Base-by-base conservation (phyloP, 1,140 invertebrate species). In the Riptortus pedestris region DNA sequence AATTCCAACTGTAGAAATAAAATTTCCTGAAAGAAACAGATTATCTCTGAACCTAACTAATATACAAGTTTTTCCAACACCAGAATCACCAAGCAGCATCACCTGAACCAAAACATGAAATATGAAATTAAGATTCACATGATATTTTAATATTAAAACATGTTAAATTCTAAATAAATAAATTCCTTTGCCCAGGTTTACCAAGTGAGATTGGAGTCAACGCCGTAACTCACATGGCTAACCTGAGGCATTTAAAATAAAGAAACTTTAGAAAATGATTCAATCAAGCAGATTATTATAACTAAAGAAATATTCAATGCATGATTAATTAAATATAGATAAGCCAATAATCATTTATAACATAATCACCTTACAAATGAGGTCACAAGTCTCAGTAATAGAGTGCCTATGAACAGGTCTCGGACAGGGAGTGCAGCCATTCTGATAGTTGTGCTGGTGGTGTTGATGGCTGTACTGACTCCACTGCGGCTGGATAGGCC, bases 1-100 rank as follows among this genome's bases (percentile, higher is more conserved):
- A 75, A 96, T 92, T 74, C 92, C 92, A 71, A 96, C 90, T 20
- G 92, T 96, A 65, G 90, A 91, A 76, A 95, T 93, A 80, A 91
- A 94, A 78, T 90, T 91, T 72, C 91, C 91, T 68, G 85, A 85
- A 55, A 91, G 80, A 77, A 93, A 95, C 63, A 82, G 82, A 67
- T 88, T 88, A 73, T 92, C 88, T 71, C 88, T 83, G 78, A 91
- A 93, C 71, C 87, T 82, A 48, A 90, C 86, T 66, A 93, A 80
- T 45, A 93, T 80, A 73, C 89, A 92, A 22, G 90, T 92, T 79
- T 93, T 93, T 58, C 90, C 90, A 43, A 93, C 90, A 63, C 88
- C 90, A 65, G 88, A 90, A 77, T 93, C 90, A 22, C 90, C 90
- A 60, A 93, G 81, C 69, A 93, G 81, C 85, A 93, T 89, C 70